Evolutionary conservation across 2,888 invertebrate species (phyloP).

Genomic region (Campoletis raptor): DNA sequence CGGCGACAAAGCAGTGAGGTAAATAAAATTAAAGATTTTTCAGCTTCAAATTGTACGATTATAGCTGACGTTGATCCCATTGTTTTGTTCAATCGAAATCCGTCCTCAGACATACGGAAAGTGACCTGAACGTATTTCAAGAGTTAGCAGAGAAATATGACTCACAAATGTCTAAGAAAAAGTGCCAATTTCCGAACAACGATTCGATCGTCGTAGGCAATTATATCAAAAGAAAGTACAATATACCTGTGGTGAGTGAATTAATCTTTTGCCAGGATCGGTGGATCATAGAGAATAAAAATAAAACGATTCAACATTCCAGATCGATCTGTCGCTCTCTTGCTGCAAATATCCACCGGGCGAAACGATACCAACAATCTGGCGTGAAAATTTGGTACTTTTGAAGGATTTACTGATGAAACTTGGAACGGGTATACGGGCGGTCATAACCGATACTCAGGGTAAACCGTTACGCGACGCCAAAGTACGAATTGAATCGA

Average conservation of each 20-base stretch:
- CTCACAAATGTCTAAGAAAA: constrained; percentile 85
- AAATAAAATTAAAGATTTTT: constrained; percentile 70
- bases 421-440: constrained; percentile 79
- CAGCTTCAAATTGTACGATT: too few relatives aligned
- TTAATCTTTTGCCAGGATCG: background rate
- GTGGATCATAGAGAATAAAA: background rate
- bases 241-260: constrained; percentile 86
- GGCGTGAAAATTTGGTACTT: constrained; percentile 82
- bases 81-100: constrained; percentile 57
- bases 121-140: constrained; percentile 83
- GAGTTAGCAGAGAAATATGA: constrained; percentile 77
- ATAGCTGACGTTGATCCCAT: background rate
- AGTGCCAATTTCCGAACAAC: constrained; percentile 75
- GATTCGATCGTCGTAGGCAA: constrained; percentile 76
- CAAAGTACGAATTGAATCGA: constrained; percentile 88
- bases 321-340: constrained; percentile 86
- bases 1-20: constrained; percentile 89
- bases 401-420: constrained; percentile 79
- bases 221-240: constrained; percentile 87
- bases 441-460: constrained; percentile 87
- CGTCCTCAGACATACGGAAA: constrained; percentile 86
- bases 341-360: constrained; percentile 93
- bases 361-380: constrained; percentile 80
- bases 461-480: constrained; percentile 90
- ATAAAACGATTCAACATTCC: background rate